These are phyloP conservation scores for Dasysyrphus albostriatus DNA, from an alignment of 2,888 invertebrate genomes.

Conservation along the genomic window DNA sequence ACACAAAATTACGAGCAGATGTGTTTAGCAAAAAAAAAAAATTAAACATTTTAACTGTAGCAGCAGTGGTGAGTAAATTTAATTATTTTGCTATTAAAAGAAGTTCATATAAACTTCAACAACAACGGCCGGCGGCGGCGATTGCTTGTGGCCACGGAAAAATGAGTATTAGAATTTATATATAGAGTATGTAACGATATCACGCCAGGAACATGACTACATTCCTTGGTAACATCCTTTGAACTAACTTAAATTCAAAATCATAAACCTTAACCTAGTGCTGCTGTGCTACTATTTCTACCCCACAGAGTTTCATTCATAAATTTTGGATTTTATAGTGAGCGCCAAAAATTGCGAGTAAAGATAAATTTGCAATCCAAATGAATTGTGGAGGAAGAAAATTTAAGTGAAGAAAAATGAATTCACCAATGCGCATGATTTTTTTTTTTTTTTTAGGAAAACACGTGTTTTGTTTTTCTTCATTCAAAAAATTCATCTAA, in stretches of 20 bases:
- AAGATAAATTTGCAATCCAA: not conserved
- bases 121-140: not conserved
- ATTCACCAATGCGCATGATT: slow-evolving; percentile 23
- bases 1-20: slow-evolving; percentile 8
- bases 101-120: not conserved
- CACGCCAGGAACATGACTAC: slow-evolving; percentile 34
- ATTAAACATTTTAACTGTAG: not conserved
- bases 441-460: not conserved
- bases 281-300: not conserved
- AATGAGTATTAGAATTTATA: not conserved
- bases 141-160: not conserved
- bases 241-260: slow-evolving; percentile 31
- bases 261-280: not conserved
- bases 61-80: slow-evolving; percentile 1
- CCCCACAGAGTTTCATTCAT: slow-evolving; percentile 17
- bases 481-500: not conserved
- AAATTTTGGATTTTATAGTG: not conserved
- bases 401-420: not conserved
- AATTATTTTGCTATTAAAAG: not conserved
- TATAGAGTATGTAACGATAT: not conserved
- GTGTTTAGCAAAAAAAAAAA: not conserved
- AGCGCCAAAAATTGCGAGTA: slow-evolving; percentile 17
- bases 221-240: slow-evolving; percentile 51
- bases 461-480: slow-evolving; percentile 23
- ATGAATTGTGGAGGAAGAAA: slow-evolving; percentile 45